These are phyloP conservation scores for Stichopus horrens DNA, from an alignment of 53 echinoderm and acorn worm species.

Conservation along the genomic window DNA sequence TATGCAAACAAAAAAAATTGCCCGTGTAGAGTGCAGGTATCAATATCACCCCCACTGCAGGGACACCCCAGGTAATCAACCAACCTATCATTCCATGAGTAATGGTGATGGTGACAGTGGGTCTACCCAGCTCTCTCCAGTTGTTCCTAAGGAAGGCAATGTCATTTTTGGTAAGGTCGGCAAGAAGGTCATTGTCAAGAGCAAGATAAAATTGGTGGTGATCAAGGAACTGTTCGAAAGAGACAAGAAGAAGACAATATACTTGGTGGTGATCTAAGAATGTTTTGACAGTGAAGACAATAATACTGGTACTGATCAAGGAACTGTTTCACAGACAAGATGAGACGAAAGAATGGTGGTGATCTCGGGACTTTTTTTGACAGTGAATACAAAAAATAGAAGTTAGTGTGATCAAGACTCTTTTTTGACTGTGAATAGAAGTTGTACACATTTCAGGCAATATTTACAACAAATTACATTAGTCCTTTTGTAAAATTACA, in stretches of 20 bases:
- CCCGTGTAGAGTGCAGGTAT: too few species aligned
- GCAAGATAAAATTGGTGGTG: conserved; percentile 98
- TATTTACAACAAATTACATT: too few species aligned
- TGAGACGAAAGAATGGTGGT: neutral
- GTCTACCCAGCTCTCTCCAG: conserved; percentile 90
- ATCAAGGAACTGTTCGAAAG: conserved; percentile 75
- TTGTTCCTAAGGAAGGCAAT: conserved; percentile 89
- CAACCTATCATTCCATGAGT: conserved; percentile 95
- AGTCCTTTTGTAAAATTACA: too few species aligned
- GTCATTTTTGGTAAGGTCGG: conserved; percentile 84
- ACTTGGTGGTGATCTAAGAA: neutral
- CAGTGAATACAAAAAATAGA: too few species aligned
- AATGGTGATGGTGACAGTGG: conserved; percentile 83
- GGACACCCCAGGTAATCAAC: neutral
- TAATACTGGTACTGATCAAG: neutral
- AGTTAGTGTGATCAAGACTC: neutral
- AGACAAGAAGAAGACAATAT: neutral
- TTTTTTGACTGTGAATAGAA: too few species aligned
- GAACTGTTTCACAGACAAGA: neutral
- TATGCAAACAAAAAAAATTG: too few species aligned
- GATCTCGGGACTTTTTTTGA: too few species aligned
- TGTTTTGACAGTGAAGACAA: neutral
- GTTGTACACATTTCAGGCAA: too few species aligned
- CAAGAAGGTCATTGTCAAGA: conserved; percentile 90
- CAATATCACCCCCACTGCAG: too few species aligned